Percentiles rank a stretch among this genome's conserved stretches.
Evolutionary conservation across 2,113 vertebrate genomes (phyloP).

Genomic region (Edolisoma coerulescens): DNA sequence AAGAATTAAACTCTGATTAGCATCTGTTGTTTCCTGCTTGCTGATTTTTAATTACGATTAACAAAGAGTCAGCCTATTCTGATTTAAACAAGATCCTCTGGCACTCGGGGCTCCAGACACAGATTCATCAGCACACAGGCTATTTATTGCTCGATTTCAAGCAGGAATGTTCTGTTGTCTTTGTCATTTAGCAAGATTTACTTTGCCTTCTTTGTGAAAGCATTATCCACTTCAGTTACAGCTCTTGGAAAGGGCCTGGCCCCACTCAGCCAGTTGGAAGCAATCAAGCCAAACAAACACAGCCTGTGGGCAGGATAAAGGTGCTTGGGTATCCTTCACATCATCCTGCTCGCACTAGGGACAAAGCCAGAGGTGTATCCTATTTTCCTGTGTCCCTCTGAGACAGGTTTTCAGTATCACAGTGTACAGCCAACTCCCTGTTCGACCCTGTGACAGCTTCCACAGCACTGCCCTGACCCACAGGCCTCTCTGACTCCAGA

Average conservation of each 20-base stretch:
- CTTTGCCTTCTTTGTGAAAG: not conserved
- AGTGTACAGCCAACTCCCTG: not conserved
- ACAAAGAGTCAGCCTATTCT: not conserved
- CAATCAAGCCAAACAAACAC: not conserved
- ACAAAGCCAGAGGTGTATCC: not conserved
- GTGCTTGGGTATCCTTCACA: not conserved
- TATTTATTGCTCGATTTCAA: not conserved
- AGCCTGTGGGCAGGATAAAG: not conserved
- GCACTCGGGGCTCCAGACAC: not conserved
- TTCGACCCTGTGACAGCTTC: not conserved
- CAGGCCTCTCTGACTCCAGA: not conserved
- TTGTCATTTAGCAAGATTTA: slow-evolving; percentile 29
- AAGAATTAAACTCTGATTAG: not conserved
- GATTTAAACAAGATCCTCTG: not conserved
- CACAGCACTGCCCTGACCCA: not conserved
- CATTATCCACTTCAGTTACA: not conserved
- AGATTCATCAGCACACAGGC: not conserved
- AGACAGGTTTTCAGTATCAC: not conserved
- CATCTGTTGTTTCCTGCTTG: slow-evolving; percentile 14
- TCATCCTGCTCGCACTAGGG: not conserved
- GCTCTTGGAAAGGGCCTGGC: not conserved
- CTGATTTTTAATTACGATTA: not conserved
- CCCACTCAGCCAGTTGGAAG: not conserved
- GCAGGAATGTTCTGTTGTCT: not conserved
- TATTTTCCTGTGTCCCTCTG: not conserved